Percentiles rank a stretch among this genome's conserved stretches.
phyloP scores from a whole-genome alignment of 2,888 invertebrate genomes.

The Dolichomitus sp. region DNA sequence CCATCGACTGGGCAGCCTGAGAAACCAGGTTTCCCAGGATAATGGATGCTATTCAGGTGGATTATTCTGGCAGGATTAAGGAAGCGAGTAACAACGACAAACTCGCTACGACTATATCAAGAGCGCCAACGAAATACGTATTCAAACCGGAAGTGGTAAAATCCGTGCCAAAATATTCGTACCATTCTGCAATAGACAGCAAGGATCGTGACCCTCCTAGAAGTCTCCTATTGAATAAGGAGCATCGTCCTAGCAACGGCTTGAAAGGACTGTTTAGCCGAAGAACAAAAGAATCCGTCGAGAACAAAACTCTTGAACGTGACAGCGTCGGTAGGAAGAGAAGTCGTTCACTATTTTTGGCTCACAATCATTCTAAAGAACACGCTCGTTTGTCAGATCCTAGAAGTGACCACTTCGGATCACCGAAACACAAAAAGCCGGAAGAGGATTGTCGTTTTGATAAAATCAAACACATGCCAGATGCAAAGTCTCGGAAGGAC shows the following conservation, averaged over 20 bases:
- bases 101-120: conserved; percentile 64
- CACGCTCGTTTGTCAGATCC: conserved; percentile 56
- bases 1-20: conserved; percentile 33
- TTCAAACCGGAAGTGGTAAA: conserved; percentile 67
- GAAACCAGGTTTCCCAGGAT: conserved; percentile 54
- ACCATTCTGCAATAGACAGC: conserved; percentile 24
- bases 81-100: conserved; percentile 56
- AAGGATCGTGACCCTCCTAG: conserved; percentile 33
- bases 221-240: conserved; percentile 40
- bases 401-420: conserved; percentile 42
- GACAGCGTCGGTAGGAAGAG: conserved; percentile 66
- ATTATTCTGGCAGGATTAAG: conserved; percentile 66
- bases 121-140: conserved; percentile 65
- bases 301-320: conserved; percentile 58
- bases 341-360: conserved; percentile 72
- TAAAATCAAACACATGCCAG: conserved; percentile 37
- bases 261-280: conserved; percentile 64
- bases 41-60: conserved; percentile 67
- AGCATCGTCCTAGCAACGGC: conserved; percentile 57
- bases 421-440: conserved; percentile 23
- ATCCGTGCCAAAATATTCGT: conserved; percentile 58
- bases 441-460: conserved; percentile 33
- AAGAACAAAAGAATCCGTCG: conserved; percentile 48
- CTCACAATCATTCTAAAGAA: conserved; percentile 68
- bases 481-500: conserved; percentile 38